Base-by-base conservation (phyloP, 2,113 vertebrate species). In the Oriolus oriolus region DNA sequence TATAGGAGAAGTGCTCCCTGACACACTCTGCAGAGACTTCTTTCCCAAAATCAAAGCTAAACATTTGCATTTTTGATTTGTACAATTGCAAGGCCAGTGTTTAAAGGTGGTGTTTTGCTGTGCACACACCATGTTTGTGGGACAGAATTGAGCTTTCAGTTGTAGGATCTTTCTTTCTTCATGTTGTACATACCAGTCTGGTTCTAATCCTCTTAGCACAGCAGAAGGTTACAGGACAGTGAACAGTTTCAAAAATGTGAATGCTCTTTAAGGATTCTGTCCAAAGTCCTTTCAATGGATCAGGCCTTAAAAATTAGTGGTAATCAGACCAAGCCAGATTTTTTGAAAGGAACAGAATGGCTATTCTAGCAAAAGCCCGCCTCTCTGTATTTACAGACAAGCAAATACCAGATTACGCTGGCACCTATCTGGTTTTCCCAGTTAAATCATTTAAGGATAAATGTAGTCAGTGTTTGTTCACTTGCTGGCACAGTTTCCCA, bases 1-100 rank as follows among this genome's bases (percentile, higher is more conserved):
- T 98, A 98, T 31, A 97, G 98, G 86, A 98, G 98, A 97, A 98
- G 98, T 39, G 98, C 96, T 64, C 98, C 98, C 61, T 98, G 97
- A 97, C 79, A 39, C 71, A 45, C 41, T 83, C 75, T 17, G 12
- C 79, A 39, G 69, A 84, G 37, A 69, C 13, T 39, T 83, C 60
- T 76, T 90, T 65, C 60, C 86, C 53, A 19, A 60, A 87, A 92
- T 63, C 59, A 76, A 64, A 84, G 92, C 28, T 42, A 83, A 96
- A 94, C 54, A 21, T 80, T 87, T 91, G 88, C 94, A 82, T 89
- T 87, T 91, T 87, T 35, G 61, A 93, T 87, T 79, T 88, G 70
- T 90, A 64, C 86, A 66, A 6, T 89, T 78, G 87, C 95, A 84
- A 85, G 93, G 95, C 88, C 94, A 77, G 70, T 84, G 85, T 95